Evolutionary conservation across 2,113 vertebrate genomes (phyloP).

Genomic region (Hystrix brachyura): DNA sequence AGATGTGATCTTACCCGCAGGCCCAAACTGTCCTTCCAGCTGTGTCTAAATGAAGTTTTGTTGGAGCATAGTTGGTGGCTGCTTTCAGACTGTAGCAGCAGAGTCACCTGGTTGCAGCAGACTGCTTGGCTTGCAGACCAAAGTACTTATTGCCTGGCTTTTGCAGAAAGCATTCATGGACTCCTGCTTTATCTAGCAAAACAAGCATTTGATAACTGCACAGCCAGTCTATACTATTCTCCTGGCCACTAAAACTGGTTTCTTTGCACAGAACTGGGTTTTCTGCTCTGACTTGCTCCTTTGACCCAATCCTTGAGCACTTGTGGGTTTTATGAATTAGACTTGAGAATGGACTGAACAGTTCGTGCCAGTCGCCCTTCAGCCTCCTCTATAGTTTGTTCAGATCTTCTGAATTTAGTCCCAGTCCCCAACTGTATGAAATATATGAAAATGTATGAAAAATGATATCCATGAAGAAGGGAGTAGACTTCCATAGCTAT

Average conservation of each 20-base stretch:
- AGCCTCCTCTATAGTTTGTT: background rate
- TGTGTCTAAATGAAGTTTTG: background rate
- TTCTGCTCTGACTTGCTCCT: background rate
- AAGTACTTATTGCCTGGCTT: background rate
- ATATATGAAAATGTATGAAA: background rate
- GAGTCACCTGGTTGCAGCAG: background rate
- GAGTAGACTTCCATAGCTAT: background rate
- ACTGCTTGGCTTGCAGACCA: background rate
- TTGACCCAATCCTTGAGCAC: background rate
- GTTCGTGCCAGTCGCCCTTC: background rate
- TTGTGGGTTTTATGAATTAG: background rate
- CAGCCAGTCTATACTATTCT: background rate
- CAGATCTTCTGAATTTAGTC: background rate
- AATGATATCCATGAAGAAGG: background rate
- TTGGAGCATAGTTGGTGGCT: accelerated
- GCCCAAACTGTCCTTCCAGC: background rate
- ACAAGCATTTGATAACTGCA: background rate
- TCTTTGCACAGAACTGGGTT: background rate
- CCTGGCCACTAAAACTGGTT: background rate
- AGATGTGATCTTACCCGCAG: background rate
- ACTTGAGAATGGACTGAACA: background rate
- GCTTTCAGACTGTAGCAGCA: background rate
- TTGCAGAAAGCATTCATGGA: background rate
- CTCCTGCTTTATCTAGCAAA: background rate
- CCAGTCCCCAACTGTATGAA: background rate